Conservation (phyloP, 2,888 invertebrate species). For the Tuta absoluta region DNA sequence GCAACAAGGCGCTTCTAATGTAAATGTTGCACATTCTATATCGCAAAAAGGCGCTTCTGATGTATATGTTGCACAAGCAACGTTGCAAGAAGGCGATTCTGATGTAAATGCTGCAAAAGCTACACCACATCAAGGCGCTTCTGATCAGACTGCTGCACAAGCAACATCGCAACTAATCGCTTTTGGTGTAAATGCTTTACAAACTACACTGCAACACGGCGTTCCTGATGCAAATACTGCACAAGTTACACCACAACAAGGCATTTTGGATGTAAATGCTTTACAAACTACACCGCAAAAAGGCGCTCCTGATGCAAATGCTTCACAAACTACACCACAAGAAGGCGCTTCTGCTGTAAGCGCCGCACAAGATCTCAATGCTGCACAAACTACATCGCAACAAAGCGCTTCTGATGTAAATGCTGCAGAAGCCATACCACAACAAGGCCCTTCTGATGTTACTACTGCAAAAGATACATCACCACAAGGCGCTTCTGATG, state of each 20-base stretch:
- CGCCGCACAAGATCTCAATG: too few species aligned
- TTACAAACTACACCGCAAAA: not conserved
- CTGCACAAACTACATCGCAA: too few species aligned
- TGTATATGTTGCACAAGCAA: not conserved
- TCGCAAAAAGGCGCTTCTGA: not conserved
- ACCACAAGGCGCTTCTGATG: too few species aligned
- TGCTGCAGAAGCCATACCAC: too few species aligned
- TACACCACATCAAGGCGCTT: not conserved
- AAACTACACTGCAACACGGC: not conserved
- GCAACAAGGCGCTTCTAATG: not conserved
- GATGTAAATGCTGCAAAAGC: not conserved
- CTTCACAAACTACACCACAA: not conserved
- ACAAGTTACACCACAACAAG: not conserved
- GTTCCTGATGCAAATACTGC: not conserved
- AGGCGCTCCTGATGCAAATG: not conserved
- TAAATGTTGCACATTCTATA: not conserved
- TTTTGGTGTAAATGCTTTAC: not conserved
- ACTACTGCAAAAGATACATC: too few species aligned
- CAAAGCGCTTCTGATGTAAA: too few species aligned
- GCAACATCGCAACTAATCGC: not conserved
- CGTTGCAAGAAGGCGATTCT: not conserved
- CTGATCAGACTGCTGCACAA: not conserved
- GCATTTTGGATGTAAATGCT: not conserved
- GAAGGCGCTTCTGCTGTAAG: too few species aligned
- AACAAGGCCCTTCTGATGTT: too few species aligned